Evolutionary conservation across 2,113 vertebrate species (phyloP).

Genomic region (Ahaetulla prasina): DNA sequence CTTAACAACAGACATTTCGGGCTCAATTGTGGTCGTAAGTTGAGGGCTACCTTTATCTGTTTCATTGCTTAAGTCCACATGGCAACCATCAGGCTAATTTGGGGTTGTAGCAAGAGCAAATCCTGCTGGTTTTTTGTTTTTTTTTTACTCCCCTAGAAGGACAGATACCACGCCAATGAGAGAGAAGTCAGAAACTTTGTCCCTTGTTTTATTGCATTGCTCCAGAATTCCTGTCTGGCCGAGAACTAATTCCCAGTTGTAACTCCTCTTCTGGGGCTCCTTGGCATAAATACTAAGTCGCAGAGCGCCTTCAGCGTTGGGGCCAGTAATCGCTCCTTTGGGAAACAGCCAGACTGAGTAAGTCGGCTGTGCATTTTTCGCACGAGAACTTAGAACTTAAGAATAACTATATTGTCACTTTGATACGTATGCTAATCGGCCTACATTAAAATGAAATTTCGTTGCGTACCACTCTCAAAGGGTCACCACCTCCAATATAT

Average conservation of each 20-base stretch:
- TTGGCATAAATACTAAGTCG: constrained; percentile 2
- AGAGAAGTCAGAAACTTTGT: neutral
- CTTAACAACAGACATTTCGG: no score
- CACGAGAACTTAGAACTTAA: no score
- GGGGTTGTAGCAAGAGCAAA: no score
- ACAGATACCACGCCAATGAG: no score
- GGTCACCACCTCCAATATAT: no score
- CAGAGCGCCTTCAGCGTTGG: neutral
- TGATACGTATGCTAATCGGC: no score
- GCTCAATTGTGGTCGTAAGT: neutral
- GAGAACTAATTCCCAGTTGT: neutral
- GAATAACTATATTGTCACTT: no score
- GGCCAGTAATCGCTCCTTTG: neutral
- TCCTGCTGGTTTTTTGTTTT: neutral
- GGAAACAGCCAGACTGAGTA: neutral
- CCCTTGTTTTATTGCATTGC: neutral
- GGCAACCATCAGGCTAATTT: neutral
- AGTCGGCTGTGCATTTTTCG: neutral
- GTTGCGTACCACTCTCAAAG: no score
- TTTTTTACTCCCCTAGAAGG: neutral
- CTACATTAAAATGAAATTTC: no score
- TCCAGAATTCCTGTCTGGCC: neutral
- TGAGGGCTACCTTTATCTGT: neutral
- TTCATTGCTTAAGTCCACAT: neutral
- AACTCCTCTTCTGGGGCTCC: neutral